Base-by-base conservation (phyloP, 2,113 vertebrate genomes). In the Lathamus discolor region DNA sequence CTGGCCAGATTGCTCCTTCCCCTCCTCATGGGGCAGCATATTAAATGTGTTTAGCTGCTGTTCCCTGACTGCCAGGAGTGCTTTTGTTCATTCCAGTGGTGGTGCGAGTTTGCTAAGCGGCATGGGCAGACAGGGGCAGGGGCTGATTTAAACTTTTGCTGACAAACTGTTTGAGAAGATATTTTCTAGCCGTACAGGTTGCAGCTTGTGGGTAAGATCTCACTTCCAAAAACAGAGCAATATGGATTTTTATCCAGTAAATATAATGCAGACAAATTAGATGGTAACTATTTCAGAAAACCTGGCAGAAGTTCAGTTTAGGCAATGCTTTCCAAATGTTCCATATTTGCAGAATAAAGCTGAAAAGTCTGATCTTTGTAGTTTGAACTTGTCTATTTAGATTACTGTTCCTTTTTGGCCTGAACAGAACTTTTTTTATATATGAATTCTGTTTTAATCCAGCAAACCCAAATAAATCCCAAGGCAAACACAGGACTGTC, bases 271-370 rank as follows among this genome's bases (percentile, higher is more conserved):
- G 93, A 97, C 88, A 93, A 75, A 92, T 92, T 92, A 90, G 93
- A 97, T 86, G 70, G 86, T 52, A 92, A 96, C 91, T 94, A 86
- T 88, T 95, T 97, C 93, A 97, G 95, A 96, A 97, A 96, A 89
- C 87, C 37, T 97, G 96, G 97, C 97, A 85, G 91, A 93, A 94
- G 88, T 94, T 96, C 89, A 69, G 46, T 86, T 96, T 96, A 97
- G 29, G 49, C 95, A 97, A 97, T 67, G 95, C 94, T 96, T 97
- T 97, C 97, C 97, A 97, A 90, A 92, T 62, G 78, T 95, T 97
- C 94, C 93, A 81, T 90, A 96, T 95, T 92, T 93, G 89, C 88
- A 97, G 94, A 92, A 96, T 92, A 95, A 96, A 97, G 97, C 97
- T 80, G 91, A 97, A 96, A 95, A 92, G 64, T 95, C 96, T 95